Conservation (phyloP, 2,888 invertebrate genomes). For the Eurytoma californica region DNA sequence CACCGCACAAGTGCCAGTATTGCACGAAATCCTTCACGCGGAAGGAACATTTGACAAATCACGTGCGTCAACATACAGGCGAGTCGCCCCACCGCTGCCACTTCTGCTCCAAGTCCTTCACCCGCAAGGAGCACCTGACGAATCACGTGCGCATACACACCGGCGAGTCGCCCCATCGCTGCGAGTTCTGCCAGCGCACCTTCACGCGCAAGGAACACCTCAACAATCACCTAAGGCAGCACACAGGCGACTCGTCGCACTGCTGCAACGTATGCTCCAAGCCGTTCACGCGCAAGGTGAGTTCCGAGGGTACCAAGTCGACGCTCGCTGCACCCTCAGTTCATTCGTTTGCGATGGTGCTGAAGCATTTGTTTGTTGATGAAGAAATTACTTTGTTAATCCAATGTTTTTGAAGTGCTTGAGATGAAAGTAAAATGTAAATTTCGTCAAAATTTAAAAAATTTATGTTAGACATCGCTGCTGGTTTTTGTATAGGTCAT, state of each 20-base stretch:
- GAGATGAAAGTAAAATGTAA: too few relatives aligned
- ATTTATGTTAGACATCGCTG: too few relatives aligned
- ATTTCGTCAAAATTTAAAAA: too few relatives aligned
- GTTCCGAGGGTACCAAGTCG: not conserved
- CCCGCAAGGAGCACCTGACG: constrained; percentile 90
- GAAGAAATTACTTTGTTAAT: too few relatives aligned
- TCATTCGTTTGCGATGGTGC: too few relatives aligned
- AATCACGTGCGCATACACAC: constrained; percentile 84
- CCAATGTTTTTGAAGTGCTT: too few relatives aligned
- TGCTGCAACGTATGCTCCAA: constrained; percentile 85
- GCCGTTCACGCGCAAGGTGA: constrained; percentile 82
- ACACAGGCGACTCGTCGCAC: constrained; percentile 84
- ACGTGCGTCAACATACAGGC: constrained; percentile 91
- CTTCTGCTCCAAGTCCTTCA: constrained; percentile 90
- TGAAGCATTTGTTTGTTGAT: too few relatives aligned
- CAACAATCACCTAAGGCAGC: constrained; percentile 83
- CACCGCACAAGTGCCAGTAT: constrained; percentile 81
- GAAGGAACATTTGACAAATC: constrained; percentile 89
- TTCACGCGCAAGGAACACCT: constrained; percentile 85
- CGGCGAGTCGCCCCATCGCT: constrained; percentile 83
- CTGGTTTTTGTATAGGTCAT: too few relatives aligned
- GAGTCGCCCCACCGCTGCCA: constrained; percentile 91
- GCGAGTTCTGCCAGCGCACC: constrained; percentile 83
- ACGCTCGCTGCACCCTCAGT: too few relatives aligned
- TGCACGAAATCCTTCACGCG: constrained; percentile 87